phyloP scores from a whole-genome alignment of 2,797 vertebrate genomes.

The Poeciliopsis presidionis region DNA sequence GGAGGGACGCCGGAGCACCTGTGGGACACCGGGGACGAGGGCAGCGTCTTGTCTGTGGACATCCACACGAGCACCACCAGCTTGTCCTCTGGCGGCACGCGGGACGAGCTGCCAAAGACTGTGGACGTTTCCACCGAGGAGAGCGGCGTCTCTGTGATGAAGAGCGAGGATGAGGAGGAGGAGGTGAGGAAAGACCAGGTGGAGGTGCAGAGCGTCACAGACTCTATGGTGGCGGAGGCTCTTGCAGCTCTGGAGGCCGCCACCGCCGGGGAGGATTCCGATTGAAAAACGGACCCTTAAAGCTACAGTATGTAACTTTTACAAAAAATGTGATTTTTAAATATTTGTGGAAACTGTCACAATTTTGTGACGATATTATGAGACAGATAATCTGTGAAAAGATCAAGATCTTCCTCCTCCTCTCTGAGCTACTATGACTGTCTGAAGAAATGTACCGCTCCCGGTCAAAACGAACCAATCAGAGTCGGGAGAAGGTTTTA shows the following conservation, averaged over 20 bases:
- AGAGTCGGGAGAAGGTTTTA: no score
- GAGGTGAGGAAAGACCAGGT: constrained; percentile 40
- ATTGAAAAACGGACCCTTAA: constrained; percentile 58
- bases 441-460: no score
- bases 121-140: constrained; percentile 57
- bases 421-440: no score
- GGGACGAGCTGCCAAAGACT: constrained; percentile 53
- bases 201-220: constrained; percentile 76
- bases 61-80: constrained; percentile 83
- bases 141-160: constrained; percentile 61
- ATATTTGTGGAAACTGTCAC: no score
- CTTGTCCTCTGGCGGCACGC: constrained; percentile 79
- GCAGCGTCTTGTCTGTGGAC: constrained; percentile 78
- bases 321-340: no score
- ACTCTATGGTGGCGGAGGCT: constrained; percentile 91
- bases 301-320: no score
- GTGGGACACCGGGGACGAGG: constrained; percentile 79
- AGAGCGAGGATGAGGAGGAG: constrained; percentile 59
- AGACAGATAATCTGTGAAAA: no score
- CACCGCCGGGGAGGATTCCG: constrained; percentile 89
- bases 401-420: no score
- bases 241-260: constrained; percentile 93
- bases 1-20: constrained; percentile 71
- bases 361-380: no score
- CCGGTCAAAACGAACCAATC: no score